A percentile compares a stretch with the other conserved stretches of the same genome.
Conservation (phyloP, 2,113 vertebrate species). For the Gymnarchus niloticus region DNA sequence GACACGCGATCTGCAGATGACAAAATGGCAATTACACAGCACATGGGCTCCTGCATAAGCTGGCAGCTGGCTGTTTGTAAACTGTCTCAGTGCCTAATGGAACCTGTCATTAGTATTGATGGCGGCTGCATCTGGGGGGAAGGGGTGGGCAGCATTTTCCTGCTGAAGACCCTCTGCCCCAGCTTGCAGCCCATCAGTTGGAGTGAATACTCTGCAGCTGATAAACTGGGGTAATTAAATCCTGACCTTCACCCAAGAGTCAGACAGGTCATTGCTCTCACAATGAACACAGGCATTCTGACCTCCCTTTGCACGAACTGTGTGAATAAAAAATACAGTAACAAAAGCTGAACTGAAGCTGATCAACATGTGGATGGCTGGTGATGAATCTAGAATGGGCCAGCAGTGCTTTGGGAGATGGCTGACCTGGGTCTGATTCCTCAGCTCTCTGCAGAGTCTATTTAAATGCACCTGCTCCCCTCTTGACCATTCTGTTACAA, state of each 20-base stretch:
- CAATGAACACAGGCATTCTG: not conserved
- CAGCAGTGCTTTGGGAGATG: too few species aligned
- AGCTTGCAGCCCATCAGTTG: not conserved
- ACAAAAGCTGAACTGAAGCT: not conserved
- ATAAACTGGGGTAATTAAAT: not conserved
- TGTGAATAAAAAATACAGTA: not conserved
- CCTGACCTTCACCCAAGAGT: not conserved
- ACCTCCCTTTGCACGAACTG: not conserved
- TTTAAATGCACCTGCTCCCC: not conserved
- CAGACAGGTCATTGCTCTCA: not conserved
- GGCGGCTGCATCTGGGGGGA: not conserved
- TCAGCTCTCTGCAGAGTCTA: not conserved
- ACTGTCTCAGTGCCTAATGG: constrained; percentile 10
- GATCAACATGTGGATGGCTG: not conserved
- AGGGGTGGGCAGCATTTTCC: not conserved
- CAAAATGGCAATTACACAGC: constrained; percentile 1
- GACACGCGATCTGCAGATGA: not conserved
- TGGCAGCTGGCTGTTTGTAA: constrained; percentile 11
- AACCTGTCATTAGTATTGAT: constrained; percentile 18
- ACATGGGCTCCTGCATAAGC: constrained; percentile 14
- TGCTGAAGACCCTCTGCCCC: not conserved
- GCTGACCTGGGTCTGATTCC: not conserved
- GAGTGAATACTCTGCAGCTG: not conserved
- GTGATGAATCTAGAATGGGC: not conserved
- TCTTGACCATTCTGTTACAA: not conserved